These are phyloP conservation scores for Phalacrocorax aristotelis DNA, from an alignment of 2,113 vertebrate genomes.

Conservation along the genomic window DNA sequence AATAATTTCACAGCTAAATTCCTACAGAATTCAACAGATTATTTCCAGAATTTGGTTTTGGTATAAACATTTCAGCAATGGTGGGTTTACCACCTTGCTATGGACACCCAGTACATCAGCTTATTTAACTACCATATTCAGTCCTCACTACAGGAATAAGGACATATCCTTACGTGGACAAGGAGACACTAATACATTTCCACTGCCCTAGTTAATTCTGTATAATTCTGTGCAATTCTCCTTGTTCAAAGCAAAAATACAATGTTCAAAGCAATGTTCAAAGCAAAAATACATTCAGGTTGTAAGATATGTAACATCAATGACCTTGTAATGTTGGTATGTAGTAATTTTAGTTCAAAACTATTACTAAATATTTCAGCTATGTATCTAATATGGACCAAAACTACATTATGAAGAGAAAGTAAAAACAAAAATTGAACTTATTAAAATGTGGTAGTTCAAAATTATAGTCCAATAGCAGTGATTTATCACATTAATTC, in stretches of 20 bases:
- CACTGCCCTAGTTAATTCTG: neutral
- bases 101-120: neutral
- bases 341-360: neutral
- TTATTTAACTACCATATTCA: neutral
- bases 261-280: neutral
- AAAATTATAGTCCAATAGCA: neutral
- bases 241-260: neutral
- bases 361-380: neutral
- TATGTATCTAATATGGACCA: neutral
- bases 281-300: neutral
- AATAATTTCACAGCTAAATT: neutral
- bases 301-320: neutral
- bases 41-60: neutral
- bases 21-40: neutral
- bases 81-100: neutral
- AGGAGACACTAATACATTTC: neutral
- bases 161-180: neutral
- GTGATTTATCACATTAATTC: neutral
- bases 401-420: neutral
- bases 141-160: neutral
- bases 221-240: neutral
- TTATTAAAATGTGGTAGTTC: neutral
- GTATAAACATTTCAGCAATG: neutral
- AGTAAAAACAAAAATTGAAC: neutral
- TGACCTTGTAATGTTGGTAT: neutral